Base-by-base conservation (phyloP, 2,113 vertebrate species). In the Sterna hirundo region DNA sequence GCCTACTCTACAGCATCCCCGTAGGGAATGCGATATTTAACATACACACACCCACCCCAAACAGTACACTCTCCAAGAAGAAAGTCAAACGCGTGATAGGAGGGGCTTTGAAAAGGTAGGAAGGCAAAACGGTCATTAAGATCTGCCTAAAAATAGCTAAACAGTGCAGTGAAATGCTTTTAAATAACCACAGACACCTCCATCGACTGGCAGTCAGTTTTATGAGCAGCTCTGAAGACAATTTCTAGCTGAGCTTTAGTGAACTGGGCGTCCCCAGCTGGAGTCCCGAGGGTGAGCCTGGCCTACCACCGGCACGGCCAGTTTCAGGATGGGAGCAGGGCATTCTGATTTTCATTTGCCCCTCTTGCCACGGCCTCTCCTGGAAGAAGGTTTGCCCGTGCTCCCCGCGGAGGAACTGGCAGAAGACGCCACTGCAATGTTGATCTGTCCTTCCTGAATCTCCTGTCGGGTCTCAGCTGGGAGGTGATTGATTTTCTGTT, bases 381-480 rank as follows among this genome's bases (percentile, higher is more conserved):
- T 97, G 90, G 98, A 98, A 10, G 99, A 96, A 44, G 98, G 96
- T 88, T 98, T 99, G 52, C 98, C 98, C 0, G 97, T 69, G 75
- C 96, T 74, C 1, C 89, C 96, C 0, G 98, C 84, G 15, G 99
- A 93, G 7, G 98, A 98, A 8, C 98, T 97, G 23, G 97, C 89
- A 3, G 98, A 92, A 0, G 98, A 98, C 13, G 98, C 97, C 97
- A 99, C 94, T 0, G 98, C 98, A 6, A 99, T 99, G 98, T 99
- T 99, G 98, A 99, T 99, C 95, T 99, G 99, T 62, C 99, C 99
- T 64, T 99, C 99, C 95, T 99, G 99, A 90, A 99, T 99, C 75
- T 99, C 99, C 58, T 98, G 99, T 18, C 99, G 98, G 8, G 99
- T 97, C 83, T 99, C 99, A 0, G 98, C 98, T 0, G 99, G 98